A percentile compares a stretch with the other conserved stretches of the same genome.
phyloP scores from a whole-genome alignment of 2,113 vertebrate species.

The Lampris incognitus region DNA sequence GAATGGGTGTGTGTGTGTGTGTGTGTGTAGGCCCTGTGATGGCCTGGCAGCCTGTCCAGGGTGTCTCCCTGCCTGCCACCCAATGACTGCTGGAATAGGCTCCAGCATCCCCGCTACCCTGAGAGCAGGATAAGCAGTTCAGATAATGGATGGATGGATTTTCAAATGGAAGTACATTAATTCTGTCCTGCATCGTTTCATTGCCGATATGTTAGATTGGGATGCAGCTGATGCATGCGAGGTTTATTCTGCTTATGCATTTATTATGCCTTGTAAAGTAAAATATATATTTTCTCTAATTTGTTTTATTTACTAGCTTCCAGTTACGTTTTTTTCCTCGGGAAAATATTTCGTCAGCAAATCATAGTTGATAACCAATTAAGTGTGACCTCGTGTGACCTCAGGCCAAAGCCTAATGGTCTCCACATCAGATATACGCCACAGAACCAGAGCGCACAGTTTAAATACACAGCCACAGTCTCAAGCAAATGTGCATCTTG shows the following conservation, averaged over 20 bases:
- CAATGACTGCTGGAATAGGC: too few species aligned
- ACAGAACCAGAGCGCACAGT: slow-evolving; percentile 11
- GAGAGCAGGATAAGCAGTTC: too few species aligned
- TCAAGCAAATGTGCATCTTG: slow-evolving; percentile 37
- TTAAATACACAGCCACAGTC: slow-evolving; percentile 43
- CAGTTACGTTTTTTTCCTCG: slow-evolving; percentile 4
- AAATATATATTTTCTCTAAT: slow-evolving; percentile 31
- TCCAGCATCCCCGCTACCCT: too few species aligned
- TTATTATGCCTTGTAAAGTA: slow-evolving; percentile 37
- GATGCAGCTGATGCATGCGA: slow-evolving; percentile 44
- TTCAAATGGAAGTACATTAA: too few species aligned
- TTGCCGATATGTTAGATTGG: slow-evolving; percentile 43
- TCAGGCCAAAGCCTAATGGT: neutral
- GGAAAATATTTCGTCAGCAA: slow-evolving; percentile 36
- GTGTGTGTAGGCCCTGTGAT: too few species aligned
- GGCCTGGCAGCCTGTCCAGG: too few species aligned
- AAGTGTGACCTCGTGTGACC: slow-evolving; percentile 35
- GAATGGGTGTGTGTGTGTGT: too few species aligned
- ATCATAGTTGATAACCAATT: slow-evolving; percentile 13
- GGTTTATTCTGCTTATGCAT: slow-evolving; percentile 21
- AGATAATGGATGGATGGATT: too few species aligned
- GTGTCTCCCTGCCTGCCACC: too few species aligned
- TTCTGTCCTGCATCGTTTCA: slow-evolving; percentile 9
- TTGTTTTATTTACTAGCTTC: slow-evolving; percentile 2
- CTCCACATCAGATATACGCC: slow-evolving; percentile 5